Conservation (phyloP, 2,797 vertebrate species). For the Hipposideros larvatus region DNA sequence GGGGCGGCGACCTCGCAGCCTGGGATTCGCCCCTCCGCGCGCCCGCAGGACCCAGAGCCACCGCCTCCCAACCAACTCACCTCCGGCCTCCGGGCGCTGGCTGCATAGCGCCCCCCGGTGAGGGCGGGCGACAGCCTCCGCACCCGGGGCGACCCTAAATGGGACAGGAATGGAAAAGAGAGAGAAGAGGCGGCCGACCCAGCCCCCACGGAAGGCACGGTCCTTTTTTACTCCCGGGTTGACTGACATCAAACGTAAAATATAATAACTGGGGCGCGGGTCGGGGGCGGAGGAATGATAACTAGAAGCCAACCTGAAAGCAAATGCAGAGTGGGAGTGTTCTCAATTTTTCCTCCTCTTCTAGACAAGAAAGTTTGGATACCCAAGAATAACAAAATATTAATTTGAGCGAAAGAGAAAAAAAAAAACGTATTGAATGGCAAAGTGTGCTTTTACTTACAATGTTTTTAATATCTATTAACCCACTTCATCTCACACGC, state of each 20-base stretch:
- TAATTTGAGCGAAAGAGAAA: not conserved
- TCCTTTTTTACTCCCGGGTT: not conserved
- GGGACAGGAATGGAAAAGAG: not conserved
- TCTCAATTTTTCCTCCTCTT: not conserved
- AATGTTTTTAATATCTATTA: not conserved
- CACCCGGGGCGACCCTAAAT: not conserved
- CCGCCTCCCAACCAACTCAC: slow-evolving; percentile 44
- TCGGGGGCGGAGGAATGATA: too few relatives aligned
- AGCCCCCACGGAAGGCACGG: not conserved
- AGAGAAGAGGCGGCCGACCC: not conserved
- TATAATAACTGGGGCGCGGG: not conserved
- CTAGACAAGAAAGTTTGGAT: not conserved
- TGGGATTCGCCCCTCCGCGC: slow-evolving; percentile 69
- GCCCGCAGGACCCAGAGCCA: not conserved
- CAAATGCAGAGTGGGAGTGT: not conserved
- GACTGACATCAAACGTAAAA: not conserved
- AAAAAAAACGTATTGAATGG: not conserved
- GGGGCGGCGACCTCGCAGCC: slow-evolving; percentile 74
- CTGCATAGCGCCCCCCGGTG: slow-evolving; percentile 78
- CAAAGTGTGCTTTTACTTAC: not conserved
- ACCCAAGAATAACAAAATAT: not conserved
- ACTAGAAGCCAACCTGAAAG: not conserved
- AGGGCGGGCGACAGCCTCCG: not conserved
- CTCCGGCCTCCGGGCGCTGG: not conserved
- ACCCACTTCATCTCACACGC: not conserved